These are phyloP conservation scores for Caradrina kadenii DNA, from an alignment of 2,888 invertebrate species.

Conservation along the genomic window DNA sequence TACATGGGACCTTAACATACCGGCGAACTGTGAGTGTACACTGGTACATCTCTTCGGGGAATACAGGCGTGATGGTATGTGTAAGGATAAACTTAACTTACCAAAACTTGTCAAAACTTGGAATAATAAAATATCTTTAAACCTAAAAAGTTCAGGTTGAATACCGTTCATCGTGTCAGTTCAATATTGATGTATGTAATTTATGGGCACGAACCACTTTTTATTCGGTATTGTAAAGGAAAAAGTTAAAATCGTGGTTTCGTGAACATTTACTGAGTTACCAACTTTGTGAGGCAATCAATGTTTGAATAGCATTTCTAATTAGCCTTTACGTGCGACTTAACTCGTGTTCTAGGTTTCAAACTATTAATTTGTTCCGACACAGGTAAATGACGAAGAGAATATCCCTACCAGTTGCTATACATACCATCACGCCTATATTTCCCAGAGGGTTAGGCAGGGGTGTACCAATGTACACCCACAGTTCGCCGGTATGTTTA, in stretches of 20 bases:
- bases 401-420: slow-evolving; percentile 24
- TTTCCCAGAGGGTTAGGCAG: too few species aligned
- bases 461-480: too few species aligned
- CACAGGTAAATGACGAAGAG: slow-evolving; percentile 16
- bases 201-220: slow-evolving; percentile 22
- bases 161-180: slow-evolving; percentile 2
- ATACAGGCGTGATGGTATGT: too few species aligned
- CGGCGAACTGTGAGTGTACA: too few species aligned
- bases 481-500: too few species aligned
- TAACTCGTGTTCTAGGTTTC: slow-evolving; percentile 30
- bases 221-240: slow-evolving; percentile 14
- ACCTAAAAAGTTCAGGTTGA: neutral
- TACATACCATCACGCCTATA: too few species aligned
- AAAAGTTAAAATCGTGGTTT: slow-evolving; percentile 30
- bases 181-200: slow-evolving; percentile 11
- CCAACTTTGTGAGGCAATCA: slow-evolving; percentile 45
- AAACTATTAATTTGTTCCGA: slow-evolving; percentile 45
- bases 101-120: slow-evolving; percentile 10
- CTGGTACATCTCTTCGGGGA: too few species aligned
- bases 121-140: slow-evolving; percentile 2
- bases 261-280: slow-evolving; percentile 34
- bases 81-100: slow-evolving; percentile 3
- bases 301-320: slow-evolving; percentile 43
- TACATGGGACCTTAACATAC: too few species aligned
- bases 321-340: slow-evolving; percentile 47